Base-by-base conservation (phyloP, 2,113 vertebrate species). In the Aldabrachelys gigantea region DNA sequence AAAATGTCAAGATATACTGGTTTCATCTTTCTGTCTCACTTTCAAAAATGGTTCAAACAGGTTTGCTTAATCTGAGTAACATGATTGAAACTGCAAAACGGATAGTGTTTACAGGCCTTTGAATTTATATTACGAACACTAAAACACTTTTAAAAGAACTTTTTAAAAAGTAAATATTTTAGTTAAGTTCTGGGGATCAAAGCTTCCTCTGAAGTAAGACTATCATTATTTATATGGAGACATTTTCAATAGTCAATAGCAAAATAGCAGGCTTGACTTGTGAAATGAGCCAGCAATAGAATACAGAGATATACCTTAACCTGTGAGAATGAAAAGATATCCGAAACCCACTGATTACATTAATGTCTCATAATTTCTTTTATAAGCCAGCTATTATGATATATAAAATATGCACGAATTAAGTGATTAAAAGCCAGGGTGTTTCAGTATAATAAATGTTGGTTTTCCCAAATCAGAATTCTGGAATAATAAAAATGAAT, bases 21-120 rank as follows among this genome's bases (percentile, higher is more conserved):
- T 97, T 93, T 97, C 95, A 94, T 95, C 92, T 96, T 96, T 92
- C 97, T 96, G 96, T 95, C 96, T 95, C 93, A 10, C 93, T 95
- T 97, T 97, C 96, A 97, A 97, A 97, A 89, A 88, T 95, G 92
- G 93, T 88, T 95, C 95, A 85, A 5, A 85, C 9, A 5, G 85
- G 84, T 87, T 97, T 91, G 57, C 92, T 97, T 96, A 96, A 97
- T 95, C 95, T 92, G 88, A 97, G 31, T 90, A 86, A 24, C 92
- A 90, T 96, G 96, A 94, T 93, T 96, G 96, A 89, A 78, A 47
- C 11, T 27, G 25, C 13, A 78, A 47, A 78, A 78, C 35, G 8
- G n/a, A 38, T 38, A 38, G 35, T 9, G 17, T 72, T 78, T 29
- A 7, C 24, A 96, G 92, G 96, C 94, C 95, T 95, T 93, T 95